phyloP scores from a whole-genome alignment of 2,797 vertebrate species.

The Coregonus sp. region DNA sequence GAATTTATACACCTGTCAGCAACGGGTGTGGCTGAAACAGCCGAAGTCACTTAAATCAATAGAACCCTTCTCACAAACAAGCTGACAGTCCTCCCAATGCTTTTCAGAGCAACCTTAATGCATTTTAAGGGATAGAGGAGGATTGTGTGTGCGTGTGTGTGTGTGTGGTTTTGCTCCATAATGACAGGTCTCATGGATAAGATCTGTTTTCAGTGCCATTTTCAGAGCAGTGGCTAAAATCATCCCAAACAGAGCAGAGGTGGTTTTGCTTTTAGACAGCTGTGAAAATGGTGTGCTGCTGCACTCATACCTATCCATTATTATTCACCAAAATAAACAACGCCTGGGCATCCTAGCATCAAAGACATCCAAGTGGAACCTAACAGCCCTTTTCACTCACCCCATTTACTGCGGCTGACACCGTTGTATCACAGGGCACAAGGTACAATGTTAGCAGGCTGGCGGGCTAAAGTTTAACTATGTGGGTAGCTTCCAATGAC shows the following conservation, averaged over 20 bases:
- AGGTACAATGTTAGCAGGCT: no score
- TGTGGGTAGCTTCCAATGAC: no score
- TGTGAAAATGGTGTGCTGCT: neutral
- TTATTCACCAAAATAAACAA: conserved; percentile 1
- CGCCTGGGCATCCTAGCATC: neutral
- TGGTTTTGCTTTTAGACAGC: neutral
- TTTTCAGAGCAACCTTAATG: neutral
- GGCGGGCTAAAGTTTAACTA: no score
- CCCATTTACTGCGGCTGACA: neutral
- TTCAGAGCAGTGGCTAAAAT: conserved; percentile 7
- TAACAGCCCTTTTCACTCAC: neutral
- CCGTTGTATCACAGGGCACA: no score
- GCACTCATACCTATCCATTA: neutral
- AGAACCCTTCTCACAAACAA: conserved; percentile 2
- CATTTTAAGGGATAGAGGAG: neutral
- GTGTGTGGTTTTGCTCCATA: no score
- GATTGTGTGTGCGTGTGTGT: no score
- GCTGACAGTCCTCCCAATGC: neutral
- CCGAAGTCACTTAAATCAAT: neutral
- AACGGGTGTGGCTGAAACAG: neutral
- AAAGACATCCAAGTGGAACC: neutral
- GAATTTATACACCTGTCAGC: no score
- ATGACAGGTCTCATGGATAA: neutral
- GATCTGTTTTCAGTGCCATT: neutral
- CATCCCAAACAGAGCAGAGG: neutral